Evolutionary conservation across 2,797 vertebrate species (phyloP).

Genomic region (Dermochelys coriacea): DNA sequence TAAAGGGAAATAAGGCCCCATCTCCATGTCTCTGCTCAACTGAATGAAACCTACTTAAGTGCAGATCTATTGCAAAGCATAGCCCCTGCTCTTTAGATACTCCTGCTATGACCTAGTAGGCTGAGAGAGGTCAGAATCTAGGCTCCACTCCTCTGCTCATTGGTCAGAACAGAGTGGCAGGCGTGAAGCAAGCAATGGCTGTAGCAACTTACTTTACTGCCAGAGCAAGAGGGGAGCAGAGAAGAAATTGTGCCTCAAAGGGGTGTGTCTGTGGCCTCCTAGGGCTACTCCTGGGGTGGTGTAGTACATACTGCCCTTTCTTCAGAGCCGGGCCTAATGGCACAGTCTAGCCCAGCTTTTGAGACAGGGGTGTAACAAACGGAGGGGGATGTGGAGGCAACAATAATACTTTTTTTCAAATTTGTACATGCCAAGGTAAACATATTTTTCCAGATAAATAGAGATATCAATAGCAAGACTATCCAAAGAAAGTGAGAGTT

Average conservation of each 20-base stretch:
- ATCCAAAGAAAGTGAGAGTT: background rate
- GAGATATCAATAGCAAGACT: background rate
- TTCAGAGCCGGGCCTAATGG: background rate
- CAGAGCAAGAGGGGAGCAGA: background rate
- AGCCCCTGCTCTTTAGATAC: background rate
- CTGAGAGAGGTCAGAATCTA: background rate
- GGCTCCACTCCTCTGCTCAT: background rate
- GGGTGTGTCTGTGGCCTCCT: background rate
- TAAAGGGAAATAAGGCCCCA: too few species aligned
- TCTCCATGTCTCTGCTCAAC: too few species aligned
- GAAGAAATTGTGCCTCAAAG: background rate
- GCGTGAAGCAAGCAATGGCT: background rate
- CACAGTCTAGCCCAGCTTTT: accelerated
- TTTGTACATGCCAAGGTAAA: background rate
- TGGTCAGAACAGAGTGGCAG: background rate
- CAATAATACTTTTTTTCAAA: background rate
- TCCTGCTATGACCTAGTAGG: background rate
- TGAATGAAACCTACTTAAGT: too few species aligned
- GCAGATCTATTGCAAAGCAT: background rate
- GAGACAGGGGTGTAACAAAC: background rate
- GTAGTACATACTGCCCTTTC: background rate
- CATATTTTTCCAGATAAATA: background rate
- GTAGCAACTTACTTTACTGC: background rate
- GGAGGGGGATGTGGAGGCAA: accelerated
- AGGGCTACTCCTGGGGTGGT: background rate